phyloP scores from a whole-genome alignment of 2,113 vertebrate genomes.

The Paramisgurnus dabryanus region DNA sequence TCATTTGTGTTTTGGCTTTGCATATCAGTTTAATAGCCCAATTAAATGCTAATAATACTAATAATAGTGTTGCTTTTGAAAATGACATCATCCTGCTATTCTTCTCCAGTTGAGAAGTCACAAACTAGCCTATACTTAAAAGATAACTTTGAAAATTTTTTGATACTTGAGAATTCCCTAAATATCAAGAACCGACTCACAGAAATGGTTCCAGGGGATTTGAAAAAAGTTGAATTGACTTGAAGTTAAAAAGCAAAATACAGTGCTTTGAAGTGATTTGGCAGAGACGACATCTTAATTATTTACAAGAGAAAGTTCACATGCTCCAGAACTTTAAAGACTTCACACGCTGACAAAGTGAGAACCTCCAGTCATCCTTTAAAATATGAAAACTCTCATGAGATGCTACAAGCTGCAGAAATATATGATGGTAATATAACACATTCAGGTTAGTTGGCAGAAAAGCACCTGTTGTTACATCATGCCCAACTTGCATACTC shows the following conservation, averaged over 20 bases:
- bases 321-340: conserved; percentile 26
- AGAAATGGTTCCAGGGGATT: conserved; percentile 39
- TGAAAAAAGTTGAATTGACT: conserved; percentile 45
- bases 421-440: background rate
- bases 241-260: conserved; percentile 53
- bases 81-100: conserved; percentile 10
- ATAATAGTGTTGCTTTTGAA: conserved; percentile 49
- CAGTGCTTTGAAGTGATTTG: conserved; percentile 55
- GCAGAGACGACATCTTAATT: conserved; percentile 57
- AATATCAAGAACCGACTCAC: conserved; percentile 39
- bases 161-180: conserved; percentile 50
- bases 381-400: background rate
- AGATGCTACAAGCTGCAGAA: background rate
- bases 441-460: too few species aligned
- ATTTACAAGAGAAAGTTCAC: conserved; percentile 44
- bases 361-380: conserved; percentile 12
- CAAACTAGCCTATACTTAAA: conserved; percentile 25
- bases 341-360: conserved; percentile 1
- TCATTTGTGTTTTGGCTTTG: conserved; percentile 48
- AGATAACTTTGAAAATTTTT: conserved; percentile 43
- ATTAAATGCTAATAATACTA: conserved; percentile 64
- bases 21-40: conserved; percentile 59
- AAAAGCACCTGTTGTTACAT: too few species aligned
- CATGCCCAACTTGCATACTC: too few species aligned
- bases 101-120: background rate